These are phyloP conservation scores for Bradynema listronoti DNA, from an alignment of 1,140 invertebrate genomes.

Conservation along the genomic window DNA sequence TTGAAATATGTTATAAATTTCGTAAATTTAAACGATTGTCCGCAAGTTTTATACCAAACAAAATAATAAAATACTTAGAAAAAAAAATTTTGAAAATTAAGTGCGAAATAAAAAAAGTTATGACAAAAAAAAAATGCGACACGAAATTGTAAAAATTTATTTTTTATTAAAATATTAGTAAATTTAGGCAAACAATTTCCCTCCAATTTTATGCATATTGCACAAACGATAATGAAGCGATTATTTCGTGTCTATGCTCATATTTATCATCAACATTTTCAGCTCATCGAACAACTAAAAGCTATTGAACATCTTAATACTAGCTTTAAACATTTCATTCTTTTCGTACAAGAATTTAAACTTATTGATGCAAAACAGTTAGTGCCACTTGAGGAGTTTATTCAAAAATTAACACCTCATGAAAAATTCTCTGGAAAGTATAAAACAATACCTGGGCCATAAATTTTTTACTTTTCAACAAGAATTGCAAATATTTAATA, in stretches of 20 bases:
- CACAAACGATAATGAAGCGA: conserved; percentile 94
- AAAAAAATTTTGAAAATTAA: no score
- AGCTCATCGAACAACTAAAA: conserved; percentile 89
- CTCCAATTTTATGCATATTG: conserved; percentile 75
- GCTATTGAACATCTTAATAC: conserved; percentile 99
- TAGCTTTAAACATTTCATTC: conserved; percentile 99
- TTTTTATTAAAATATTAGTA: not conserved
- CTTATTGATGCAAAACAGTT: conserved; percentile 67
- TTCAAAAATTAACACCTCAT: conserved; percentile 26
- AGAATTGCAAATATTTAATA: no score
- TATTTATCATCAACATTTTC: conserved; percentile 98
- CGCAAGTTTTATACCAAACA: no score
- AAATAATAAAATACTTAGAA: no score
- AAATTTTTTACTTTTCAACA: no score
- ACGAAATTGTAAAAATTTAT: no score
- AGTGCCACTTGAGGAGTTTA: conserved; percentile 38
- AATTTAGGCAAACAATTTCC: conserved; percentile 49
- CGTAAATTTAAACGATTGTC: no score
- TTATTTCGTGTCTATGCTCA: conserved; percentile 98
- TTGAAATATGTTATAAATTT: no score
- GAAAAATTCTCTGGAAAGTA: conserved; percentile 6
- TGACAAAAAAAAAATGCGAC: no score
- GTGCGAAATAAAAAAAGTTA: no score
- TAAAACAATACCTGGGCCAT: no score
- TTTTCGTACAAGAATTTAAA: conserved; percentile 96